A percentile compares a stretch with the other conserved stretches of the same genome.
Evolutionary conservation across 2,797 vertebrate species (phyloP).

Genomic region (Propithecus perrieri): DNA sequence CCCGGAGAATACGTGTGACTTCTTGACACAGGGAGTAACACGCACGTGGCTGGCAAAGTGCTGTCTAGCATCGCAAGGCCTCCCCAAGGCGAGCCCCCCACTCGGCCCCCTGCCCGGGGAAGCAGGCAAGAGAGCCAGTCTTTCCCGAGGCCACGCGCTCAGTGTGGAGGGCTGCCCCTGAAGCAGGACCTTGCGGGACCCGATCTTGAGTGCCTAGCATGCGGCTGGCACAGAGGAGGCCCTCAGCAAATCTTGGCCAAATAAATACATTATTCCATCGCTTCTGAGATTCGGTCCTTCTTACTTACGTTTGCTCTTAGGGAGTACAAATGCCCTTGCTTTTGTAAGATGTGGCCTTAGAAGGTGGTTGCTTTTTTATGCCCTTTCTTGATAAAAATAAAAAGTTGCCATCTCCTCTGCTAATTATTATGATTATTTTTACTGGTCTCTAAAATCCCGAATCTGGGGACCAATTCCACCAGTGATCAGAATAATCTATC

Average conservation of each 20-base stretch:
- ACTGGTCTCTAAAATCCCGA: not conserved
- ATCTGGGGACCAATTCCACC: not conserved
- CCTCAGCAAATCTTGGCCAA: fast-evolving
- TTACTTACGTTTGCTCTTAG: fast-evolving
- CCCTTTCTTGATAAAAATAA: not conserved
- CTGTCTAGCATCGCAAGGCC: not conserved
- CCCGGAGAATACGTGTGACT: not conserved
- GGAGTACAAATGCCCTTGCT: not conserved
- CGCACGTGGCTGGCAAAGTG: not conserved
- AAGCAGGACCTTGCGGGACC: not conserved
- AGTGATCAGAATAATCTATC: not conserved
- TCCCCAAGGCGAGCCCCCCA: not conserved
- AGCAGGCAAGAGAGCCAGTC: too few relatives aligned
- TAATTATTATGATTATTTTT: not conserved
- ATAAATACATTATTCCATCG: not conserved
- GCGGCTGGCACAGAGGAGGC: not conserved
- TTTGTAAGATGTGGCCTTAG: not conserved
- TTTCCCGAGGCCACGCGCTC: not conserved
- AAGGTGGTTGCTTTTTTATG: not conserved
- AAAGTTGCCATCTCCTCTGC: not conserved
- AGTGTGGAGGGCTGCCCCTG: too few relatives aligned
- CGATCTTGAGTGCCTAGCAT: fast-evolving
- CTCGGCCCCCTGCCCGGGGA: too few relatives aligned
- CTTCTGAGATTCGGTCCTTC: not conserved
- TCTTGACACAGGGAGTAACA: not conserved